These are phyloP conservation scores for Stigmatopora argus DNA, from an alignment of 2,113 vertebrate genomes.

Conservation along the genomic window DNA sequence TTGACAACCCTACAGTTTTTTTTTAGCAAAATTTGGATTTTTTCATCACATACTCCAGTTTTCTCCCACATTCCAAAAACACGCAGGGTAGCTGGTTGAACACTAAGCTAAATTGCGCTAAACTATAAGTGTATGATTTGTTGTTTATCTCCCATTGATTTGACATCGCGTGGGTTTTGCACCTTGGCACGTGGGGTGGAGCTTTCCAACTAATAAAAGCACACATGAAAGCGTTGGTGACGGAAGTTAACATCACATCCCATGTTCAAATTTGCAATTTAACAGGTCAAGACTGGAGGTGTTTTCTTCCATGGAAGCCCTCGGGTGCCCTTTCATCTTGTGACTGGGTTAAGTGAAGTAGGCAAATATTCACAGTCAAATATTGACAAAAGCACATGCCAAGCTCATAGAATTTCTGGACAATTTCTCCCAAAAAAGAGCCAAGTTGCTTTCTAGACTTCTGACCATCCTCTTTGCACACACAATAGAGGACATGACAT, in stretches of 20 bases:
- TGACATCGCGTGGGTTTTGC: conserved; percentile 37
- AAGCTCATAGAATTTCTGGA: neutral
- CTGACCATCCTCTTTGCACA: neutral
- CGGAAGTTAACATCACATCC: neutral
- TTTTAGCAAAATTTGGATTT: too few relatives aligned
- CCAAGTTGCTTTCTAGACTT: neutral
- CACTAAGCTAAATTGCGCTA: too few relatives aligned
- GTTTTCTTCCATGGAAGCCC: neutral
- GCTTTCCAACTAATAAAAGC: conserved; percentile 27
- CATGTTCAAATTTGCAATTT: neutral
- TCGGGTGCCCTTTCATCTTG: neutral
- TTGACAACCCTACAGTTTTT: too few relatives aligned
- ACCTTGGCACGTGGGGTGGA: conserved; percentile 17
- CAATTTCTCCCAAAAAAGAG: neutral
- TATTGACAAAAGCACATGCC: conserved; percentile 6
- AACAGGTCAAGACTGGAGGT: neutral
- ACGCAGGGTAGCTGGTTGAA: too few relatives aligned
- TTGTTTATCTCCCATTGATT: conserved; percentile 11
- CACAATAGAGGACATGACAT: neutral
- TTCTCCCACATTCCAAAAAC: too few relatives aligned
- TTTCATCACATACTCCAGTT: too few relatives aligned
- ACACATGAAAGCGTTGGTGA: conserved; percentile 42
- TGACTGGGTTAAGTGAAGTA: neutral
- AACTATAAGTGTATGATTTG: too few relatives aligned
- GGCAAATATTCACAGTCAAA: neutral